Evolutionary conservation across 2,888 invertebrate genomes (phyloP).

Genomic region (Hylaea fasciaria): DNA sequence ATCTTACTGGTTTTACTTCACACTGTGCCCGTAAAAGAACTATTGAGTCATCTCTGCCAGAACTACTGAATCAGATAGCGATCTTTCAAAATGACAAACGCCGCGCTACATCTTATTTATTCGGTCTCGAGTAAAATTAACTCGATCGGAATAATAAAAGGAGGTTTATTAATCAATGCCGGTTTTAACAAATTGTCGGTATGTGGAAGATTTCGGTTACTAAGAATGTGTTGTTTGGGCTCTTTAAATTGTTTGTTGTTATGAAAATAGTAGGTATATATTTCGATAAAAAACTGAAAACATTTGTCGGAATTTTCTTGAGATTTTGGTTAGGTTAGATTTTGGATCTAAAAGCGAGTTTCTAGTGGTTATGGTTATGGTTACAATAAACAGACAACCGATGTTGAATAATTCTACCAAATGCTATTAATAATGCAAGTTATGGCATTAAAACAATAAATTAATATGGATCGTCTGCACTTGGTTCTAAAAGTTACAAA

Average conservation of each 20-base stretch:
- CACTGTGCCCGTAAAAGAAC: conserved; percentile 25
- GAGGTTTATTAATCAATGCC: conserved; percentile 73
- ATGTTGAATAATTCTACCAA: no score
- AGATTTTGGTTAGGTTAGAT: background rate
- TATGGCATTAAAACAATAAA: no score
- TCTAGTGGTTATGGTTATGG: no score
- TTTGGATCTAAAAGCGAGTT: background rate
- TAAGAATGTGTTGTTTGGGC: conserved; percentile 41
- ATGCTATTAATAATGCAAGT: no score
- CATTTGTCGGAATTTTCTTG: background rate
- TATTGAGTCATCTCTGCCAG: no score
- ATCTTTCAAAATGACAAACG: conserved; percentile 77
- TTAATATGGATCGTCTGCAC: no score
- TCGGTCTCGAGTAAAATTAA: conserved; percentile 67
- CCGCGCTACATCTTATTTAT: conserved; percentile 67
- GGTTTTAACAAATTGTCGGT: conserved; percentile 72
- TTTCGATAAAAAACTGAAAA: background rate
- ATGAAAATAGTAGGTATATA: background rate
- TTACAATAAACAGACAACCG: no score
- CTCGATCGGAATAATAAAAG: conserved; percentile 74
- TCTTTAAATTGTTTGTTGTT: conserved; percentile 17
- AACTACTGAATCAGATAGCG: conserved; percentile 73
- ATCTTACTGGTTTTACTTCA: background rate
- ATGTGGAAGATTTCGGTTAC: conserved; percentile 59
- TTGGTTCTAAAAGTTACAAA: no score